Percentiles rank a stretch among this genome's conserved stretches.
Conservation (phyloP, 2,888 invertebrate species). For the Germaria angustata region DNA sequence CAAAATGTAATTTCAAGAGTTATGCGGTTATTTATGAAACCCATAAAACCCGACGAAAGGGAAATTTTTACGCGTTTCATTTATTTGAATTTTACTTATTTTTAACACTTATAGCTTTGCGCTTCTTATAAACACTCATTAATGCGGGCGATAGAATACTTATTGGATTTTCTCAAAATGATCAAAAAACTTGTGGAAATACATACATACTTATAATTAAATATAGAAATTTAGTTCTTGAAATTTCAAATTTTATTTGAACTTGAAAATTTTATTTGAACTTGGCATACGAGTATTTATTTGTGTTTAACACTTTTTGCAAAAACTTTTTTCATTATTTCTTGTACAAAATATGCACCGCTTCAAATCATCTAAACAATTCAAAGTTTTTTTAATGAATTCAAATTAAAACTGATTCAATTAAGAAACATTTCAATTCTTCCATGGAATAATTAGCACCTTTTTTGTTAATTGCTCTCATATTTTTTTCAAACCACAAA, state of each 20-base stretch:
- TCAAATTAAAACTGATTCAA: too few species aligned
- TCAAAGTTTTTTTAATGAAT: too few species aligned
- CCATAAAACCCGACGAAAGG: neutral
- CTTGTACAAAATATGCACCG: too few species aligned
- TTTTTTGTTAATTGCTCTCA: neutral
- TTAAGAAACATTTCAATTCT: too few species aligned
- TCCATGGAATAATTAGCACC: constrained; percentile 1
- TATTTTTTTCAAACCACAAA: constrained; percentile 6
- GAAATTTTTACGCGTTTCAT: neutral
- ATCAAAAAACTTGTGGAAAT: neutral
- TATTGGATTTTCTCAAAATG: neutral
- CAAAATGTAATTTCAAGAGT: neutral
- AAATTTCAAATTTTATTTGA: too few species aligned
- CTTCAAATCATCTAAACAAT: too few species aligned
- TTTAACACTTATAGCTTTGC: neutral
- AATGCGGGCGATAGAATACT: neutral
- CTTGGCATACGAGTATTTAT: too few species aligned
- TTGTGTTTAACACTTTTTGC: too few species aligned
- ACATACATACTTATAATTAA: too few species aligned
- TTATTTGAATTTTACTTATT: constrained; percentile 6
- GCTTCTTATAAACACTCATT: neutral
- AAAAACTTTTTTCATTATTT: too few species aligned
- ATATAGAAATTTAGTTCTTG: too few species aligned
- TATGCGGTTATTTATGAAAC: neutral
- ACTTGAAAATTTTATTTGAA: too few species aligned